A percentile compares a stretch with the other conserved stretches of the same genome.
These are phyloP conservation scores for Potorous gilbertii DNA, from an alignment of 2,797 vertebrate genomes.

Conservation along the genomic window DNA sequence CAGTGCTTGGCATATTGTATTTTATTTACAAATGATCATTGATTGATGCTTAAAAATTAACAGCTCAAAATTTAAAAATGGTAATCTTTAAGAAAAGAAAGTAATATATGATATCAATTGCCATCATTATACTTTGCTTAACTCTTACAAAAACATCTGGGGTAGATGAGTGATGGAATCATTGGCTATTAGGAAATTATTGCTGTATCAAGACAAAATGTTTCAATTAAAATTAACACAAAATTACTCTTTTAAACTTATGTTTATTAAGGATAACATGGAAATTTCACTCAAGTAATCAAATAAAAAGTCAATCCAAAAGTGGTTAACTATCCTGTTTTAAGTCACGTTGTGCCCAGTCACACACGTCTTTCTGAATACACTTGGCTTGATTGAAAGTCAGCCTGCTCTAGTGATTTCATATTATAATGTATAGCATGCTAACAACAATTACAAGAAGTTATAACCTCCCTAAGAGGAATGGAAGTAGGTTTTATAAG, in stretches of 20 bases:
- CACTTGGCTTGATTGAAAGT: slow-evolving; percentile 19
- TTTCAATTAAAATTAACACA: background rate
- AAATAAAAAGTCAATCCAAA: background rate
- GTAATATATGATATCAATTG: background rate
- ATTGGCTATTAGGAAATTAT: background rate
- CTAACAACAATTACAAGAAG: slow-evolving; percentile 40
- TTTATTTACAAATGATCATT: background rate
- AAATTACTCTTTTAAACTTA: background rate
- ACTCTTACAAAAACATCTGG: background rate
- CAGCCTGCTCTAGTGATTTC: slow-evolving; percentile 27
- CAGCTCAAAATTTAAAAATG: background rate
- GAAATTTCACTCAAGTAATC: background rate
- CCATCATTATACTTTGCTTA: background rate
- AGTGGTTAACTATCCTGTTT: background rate
- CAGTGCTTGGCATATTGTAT: background rate
- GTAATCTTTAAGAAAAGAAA: background rate
- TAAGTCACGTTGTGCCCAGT: background rate
- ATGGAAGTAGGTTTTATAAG: slow-evolving; percentile 5
- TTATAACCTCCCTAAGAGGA: slow-evolving; percentile 29
- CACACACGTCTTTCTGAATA: background rate
- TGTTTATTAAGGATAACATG: background rate
- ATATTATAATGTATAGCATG: background rate
- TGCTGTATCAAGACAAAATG: background rate
- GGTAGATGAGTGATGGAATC: background rate
- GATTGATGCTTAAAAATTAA: background rate